Conservation (phyloP, 2,113 vertebrate genomes). For the Siniperca chuatsi region DNA sequence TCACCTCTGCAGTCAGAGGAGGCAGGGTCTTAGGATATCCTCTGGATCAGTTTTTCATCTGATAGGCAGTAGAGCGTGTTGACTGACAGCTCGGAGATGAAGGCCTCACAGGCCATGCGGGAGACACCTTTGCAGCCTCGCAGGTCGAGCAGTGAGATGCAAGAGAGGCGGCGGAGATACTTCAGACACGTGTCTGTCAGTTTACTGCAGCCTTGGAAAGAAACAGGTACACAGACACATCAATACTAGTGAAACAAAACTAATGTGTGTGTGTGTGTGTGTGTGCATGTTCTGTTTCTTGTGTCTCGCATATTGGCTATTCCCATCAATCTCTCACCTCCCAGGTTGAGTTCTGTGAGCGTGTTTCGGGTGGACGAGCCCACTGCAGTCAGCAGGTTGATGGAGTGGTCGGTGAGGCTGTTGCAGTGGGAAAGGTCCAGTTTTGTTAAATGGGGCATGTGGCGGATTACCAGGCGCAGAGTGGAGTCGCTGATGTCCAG, state of each 20-base stretch:
- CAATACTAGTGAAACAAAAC: neutral
- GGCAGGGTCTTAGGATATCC: constrained; percentile 90
- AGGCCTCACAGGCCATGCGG: constrained; percentile 95
- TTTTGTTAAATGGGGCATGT: constrained; percentile 96
- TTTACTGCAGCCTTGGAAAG: constrained; percentile 92
- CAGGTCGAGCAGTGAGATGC: constrained; percentile 93
- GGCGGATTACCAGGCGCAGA: constrained; percentile 95
- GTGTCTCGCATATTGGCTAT: neutral
- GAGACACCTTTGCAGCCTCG: constrained; percentile 95
- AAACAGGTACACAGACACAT: neutral
- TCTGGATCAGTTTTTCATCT: constrained; percentile 99
- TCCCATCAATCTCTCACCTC: constrained; percentile 81
- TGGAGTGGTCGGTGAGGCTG: constrained; percentile 94
- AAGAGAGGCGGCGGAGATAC: constrained; percentile 93
- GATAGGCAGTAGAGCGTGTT: constrained; percentile 98
- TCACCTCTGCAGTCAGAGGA: constrained; percentile 26
- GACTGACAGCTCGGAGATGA: constrained; percentile 97
- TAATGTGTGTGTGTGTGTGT: too few relatives aligned
- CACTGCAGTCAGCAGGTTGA: constrained; percentile 96
- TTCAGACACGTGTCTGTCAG: constrained; percentile 94
- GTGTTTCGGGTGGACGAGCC: constrained; percentile 97
- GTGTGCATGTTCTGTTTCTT: neutral
- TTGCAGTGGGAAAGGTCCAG: constrained; percentile 97
- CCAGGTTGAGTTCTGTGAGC: constrained; percentile 95
- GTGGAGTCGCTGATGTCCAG: constrained; percentile 96